Evolutionary conservation across 2,797 vertebrate genomes (phyloP), one percentile per base, ranked within the genome.

Genomic region (Emys orbicularis): DNA sequence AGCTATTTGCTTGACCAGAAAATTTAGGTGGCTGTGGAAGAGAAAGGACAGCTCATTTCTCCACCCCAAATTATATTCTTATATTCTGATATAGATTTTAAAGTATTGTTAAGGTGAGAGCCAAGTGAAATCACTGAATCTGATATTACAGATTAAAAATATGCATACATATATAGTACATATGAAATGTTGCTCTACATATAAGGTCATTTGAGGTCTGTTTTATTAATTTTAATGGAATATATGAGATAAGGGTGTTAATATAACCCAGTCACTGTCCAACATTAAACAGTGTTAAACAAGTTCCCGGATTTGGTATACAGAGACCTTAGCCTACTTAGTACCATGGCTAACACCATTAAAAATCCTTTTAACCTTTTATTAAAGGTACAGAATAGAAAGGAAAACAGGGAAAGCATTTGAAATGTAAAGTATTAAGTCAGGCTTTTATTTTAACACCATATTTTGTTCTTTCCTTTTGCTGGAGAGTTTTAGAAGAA

Each of bases 101-200:
- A 65, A 31, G 57, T 31, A 76, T 88, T 79, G 41, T 83, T 91
- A 81, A 95, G 34, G 57, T 76, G 83, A 77, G 19, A 89, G 7
- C 89, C 0, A 1, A 93, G 90, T 89, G 79, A 88, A 89, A 41
- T 21, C 93, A 72, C 50, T 94, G 93, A 86, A 87, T 76, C 79
- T 94, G 90, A 80, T 86, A 49, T 89, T 79, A 56, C 7, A 59
- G 82, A 90, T 77, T 50, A 92, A 57, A 95, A 95, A 94, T 93
- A 93, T 92, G 90, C 4, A 86, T 84, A 53, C 0, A 0, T 52
- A 92, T 87, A 91, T 15, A 90, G 89, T 80, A 27, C 44, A 19
- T 34, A 79, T 90, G 87, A 76, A 90, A 56, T 53, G 86, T 37
- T 72, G 31, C 23, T 79, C 7, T 89, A 53, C 89, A 11, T 49